These are phyloP conservation scores for Thalassoma bifasciatum DNA, from an alignment of 2,113 vertebrate genomes.

Conservation along the genomic window DNA sequence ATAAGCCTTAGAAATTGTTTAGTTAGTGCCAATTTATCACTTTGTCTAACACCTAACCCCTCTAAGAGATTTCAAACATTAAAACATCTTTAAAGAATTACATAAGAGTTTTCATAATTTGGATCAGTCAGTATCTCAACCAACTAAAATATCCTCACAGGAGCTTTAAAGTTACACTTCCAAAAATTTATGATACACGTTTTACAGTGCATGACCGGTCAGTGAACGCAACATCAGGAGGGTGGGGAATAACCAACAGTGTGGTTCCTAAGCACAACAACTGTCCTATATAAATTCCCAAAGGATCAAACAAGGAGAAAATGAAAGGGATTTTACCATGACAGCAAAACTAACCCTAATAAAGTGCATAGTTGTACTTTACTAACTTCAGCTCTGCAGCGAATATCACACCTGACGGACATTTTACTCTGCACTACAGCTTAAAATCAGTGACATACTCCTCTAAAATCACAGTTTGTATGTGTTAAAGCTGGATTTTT, in stretches of 20 bases:
- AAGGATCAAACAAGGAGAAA: not conserved
- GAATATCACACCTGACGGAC: not conserved
- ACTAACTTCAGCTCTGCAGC: not conserved
- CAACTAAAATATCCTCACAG: too few species aligned
- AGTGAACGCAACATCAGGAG: conserved; percentile 40
- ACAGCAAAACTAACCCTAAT: not conserved
- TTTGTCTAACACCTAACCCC: too few species aligned
- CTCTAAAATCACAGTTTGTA: not conserved
- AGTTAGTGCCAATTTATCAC: too few species aligned
- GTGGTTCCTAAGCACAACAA: conserved; percentile 23
- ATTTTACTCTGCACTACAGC: not conserved
- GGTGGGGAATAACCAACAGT: conserved; percentile 18
- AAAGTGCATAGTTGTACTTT: not conserved
- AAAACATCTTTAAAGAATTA: too few species aligned
- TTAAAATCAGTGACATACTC: not conserved
- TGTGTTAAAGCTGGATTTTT: not conserved
- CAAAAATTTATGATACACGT: not conserved
- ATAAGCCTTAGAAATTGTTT: too few species aligned
- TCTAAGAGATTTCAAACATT: too few species aligned
- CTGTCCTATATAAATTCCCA: not conserved
- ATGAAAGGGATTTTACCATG: not conserved
- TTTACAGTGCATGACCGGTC: not conserved
- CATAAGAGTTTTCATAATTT: too few species aligned
- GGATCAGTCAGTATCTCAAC: too few species aligned
- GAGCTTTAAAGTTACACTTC: too few species aligned